Percentiles rank a stretch among this genome's conserved stretches.
Evolutionary conservation across 2,888 invertebrate species (phyloP).

Genomic region (Tetragonula carbonaria): DNA sequence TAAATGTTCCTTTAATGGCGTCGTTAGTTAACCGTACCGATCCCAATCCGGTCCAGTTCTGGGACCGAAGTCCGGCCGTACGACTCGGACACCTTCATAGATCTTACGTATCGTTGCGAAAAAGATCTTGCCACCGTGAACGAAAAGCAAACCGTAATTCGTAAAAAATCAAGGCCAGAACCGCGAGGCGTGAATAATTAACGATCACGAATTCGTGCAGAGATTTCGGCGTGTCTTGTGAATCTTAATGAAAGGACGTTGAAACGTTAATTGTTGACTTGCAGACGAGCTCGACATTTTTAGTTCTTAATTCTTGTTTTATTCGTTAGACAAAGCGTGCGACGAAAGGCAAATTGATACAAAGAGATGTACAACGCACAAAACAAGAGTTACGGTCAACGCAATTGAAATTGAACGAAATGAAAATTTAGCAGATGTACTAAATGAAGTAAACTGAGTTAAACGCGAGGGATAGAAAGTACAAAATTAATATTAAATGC

Average conservation of each 20-base stretch:
- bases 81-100: conserved; percentile 40
- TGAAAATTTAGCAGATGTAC: too few relatives aligned
- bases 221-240: neutral
- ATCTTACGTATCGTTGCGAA: conserved; percentile 48
- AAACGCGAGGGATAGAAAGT: too few relatives aligned
- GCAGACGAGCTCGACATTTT: neutral
- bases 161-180: neutral
- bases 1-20: conserved; percentile 76
- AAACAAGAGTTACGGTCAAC: too few relatives aligned
- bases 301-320: neutral
- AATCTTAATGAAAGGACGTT: neutral
- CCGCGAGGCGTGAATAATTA: neutral
- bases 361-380: too few relatives aligned
- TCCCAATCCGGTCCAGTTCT: conserved; percentile 38
- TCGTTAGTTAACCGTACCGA: conserved; percentile 42
- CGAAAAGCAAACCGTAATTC: conserved; percentile 17
- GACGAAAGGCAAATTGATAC: too few relatives aligned
- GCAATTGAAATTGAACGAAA: too few relatives aligned
- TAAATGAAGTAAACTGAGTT: too few relatives aligned
- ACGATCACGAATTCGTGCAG: neutral
- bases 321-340: too few relatives aligned
- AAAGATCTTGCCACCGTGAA: neutral
- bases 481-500: too few relatives aligned
- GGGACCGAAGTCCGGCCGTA: conserved; percentile 14
- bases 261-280: neutral